Evolutionary conservation across 2,113 vertebrate genomes (phyloP).

Genomic region (Hemicordylus capensis): DNA sequence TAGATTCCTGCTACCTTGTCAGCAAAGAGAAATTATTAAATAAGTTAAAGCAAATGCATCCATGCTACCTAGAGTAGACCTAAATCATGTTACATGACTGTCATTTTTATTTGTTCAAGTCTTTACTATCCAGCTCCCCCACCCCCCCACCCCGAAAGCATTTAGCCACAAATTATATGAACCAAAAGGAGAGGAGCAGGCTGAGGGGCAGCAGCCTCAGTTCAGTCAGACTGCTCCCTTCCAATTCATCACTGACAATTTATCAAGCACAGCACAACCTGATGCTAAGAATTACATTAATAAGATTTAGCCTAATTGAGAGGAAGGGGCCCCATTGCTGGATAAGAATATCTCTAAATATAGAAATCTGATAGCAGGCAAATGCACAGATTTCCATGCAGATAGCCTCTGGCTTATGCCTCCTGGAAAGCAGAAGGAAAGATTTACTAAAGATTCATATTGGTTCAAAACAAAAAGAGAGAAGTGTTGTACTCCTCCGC

Average conservation of each 20-base stretch:
- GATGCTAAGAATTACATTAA: slow-evolving; percentile 10
- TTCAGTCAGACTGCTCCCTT: slow-evolving; percentile 12
- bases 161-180: slow-evolving; percentile 27
- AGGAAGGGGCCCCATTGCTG: neutral
- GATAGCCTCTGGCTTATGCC: neutral
- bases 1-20: neutral
- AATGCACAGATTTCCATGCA: neutral
- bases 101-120: neutral
- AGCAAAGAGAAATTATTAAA: slow-evolving; percentile 1
- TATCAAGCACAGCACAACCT: slow-evolving; percentile 2
- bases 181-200: slow-evolving; percentile 17
- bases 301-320: slow-evolving; percentile 16
- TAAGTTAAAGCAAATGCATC: neutral
- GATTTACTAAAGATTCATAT: slow-evolving; percentile 48
- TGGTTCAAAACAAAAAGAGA: slow-evolving; percentile 31
- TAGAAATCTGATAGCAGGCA: slow-evolving; percentile 3
- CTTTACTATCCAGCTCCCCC: neutral
- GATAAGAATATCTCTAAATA: slow-evolving; percentile 9
- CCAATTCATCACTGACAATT: slow-evolving; percentile 1
- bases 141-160: neutral
- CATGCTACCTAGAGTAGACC: neutral
- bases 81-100: neutral
- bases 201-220: neutral
- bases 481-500: slow-evolving; percentile 22
- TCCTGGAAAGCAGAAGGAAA: slow-evolving; percentile 30